These are phyloP conservation scores for Platichthys stellatus DNA, from an alignment of 2,113 vertebrate genomes.

Conservation along the genomic window DNA sequence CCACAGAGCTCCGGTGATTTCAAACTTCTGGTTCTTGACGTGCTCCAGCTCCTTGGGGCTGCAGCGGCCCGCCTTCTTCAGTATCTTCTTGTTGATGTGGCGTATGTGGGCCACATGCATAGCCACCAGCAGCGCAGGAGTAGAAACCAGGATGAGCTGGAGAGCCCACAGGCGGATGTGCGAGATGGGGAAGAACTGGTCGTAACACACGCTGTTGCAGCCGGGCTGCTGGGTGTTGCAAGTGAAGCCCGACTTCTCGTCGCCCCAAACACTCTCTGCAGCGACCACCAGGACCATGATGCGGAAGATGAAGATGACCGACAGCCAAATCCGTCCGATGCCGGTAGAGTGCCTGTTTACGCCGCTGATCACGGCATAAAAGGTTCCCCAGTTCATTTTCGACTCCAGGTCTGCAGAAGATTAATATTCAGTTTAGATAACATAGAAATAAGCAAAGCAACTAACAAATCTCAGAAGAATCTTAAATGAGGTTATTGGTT, in stretches of 20 bases:
- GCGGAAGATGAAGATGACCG: slow-evolving; percentile 98
- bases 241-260: slow-evolving; percentile 94
- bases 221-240: slow-evolving; percentile 99
- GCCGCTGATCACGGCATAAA: slow-evolving; percentile 95
- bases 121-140: slow-evolving; percentile 93
- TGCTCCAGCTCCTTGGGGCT: slow-evolving; percentile 90
- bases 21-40: slow-evolving; percentile 93
- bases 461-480: not conserved
- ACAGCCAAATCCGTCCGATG: slow-evolving; percentile 97
- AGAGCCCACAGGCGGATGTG: slow-evolving; percentile 97
- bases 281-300: slow-evolving; percentile 98
- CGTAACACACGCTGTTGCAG: slow-evolving; percentile 98
- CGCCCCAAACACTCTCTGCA: slow-evolving; percentile 96
- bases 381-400: slow-evolving; percentile 96
- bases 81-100: slow-evolving; percentile 93
- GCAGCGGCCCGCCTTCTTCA: slow-evolving; percentile 84
- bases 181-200: slow-evolving; percentile 98
- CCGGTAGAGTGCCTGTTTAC: slow-evolving; percentile 97
- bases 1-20: slow-evolving; percentile 92
- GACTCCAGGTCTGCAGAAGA: slow-evolving; percentile 87
- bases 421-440: not conserved
- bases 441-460: not conserved
- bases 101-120: slow-evolving; percentile 98
- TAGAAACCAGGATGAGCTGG: slow-evolving; percentile 96
- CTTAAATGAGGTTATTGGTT: not conserved